Percentiles rank a stretch among this genome's conserved stretches.
phyloP scores from a whole-genome alignment of 2,113 vertebrate genomes.

The Tupaia chinensis region DNA sequence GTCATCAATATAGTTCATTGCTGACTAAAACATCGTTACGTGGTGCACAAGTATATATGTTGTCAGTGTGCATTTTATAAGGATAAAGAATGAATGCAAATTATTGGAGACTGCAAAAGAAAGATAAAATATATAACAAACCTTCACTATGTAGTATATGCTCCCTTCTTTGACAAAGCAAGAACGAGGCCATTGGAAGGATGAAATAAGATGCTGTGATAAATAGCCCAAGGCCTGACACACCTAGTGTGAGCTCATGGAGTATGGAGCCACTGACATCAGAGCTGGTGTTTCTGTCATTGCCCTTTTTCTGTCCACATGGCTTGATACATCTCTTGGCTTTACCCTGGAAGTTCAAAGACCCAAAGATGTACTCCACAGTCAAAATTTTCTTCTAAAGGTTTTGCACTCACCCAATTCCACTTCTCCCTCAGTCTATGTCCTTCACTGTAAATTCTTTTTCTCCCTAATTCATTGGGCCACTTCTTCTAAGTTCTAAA shows the following conservation, averaged over 20 bases:
- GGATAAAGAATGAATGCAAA: neutral
- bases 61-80: neutral
- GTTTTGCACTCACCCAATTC: neutral
- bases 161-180: neutral
- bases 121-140: neutral
- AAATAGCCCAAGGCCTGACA: neutral
- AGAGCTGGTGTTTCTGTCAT: neutral
- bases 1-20: no score
- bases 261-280: neutral
- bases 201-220: neutral
- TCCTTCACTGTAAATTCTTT: neutral
- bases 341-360: neutral
- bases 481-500: slow-evolving; percentile 12
- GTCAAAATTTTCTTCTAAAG: neutral
- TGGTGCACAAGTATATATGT: neutral
- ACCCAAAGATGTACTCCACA: neutral
- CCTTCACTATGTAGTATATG: neutral
- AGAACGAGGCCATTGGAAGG: neutral
- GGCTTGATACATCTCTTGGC: neutral
- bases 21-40: no score
- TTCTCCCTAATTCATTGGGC: neutral
- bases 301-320: neutral
- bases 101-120: neutral
- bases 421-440: neutral
- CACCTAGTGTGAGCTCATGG: neutral